A percentile compares a stretch with the other conserved stretches of the same genome.
Conservation (phyloP, 2,113 vertebrate species). For the Promerops cafer region DNA sequence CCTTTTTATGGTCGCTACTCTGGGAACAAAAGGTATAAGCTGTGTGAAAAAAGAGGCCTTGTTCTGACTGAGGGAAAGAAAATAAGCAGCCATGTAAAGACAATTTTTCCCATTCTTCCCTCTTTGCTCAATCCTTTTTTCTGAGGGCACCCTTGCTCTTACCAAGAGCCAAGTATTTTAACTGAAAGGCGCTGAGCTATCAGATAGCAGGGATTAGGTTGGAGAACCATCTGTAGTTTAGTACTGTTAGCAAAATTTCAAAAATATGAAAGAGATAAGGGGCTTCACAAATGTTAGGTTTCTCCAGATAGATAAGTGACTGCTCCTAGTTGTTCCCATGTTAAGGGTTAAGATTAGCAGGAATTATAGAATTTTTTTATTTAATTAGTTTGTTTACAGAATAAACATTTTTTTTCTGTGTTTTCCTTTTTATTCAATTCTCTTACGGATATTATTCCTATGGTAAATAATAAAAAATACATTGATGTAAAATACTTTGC, state of each 20-base stretch:
- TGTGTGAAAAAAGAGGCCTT: background rate
- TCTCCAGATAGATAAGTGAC: background rate
- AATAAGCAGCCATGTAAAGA: background rate
- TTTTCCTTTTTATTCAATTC: background rate
- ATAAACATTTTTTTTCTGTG: background rate
- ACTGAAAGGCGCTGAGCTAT: background rate
- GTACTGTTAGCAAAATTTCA: background rate
- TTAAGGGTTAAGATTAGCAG: background rate
- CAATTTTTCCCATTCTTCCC: background rate
- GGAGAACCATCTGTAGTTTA: background rate
- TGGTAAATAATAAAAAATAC: background rate
- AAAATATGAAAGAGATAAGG: background rate
- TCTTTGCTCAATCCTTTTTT: background rate
- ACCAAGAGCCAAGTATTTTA: background rate
- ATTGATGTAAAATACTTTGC: background rate
- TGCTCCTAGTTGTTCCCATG: background rate
- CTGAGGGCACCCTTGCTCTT: background rate
- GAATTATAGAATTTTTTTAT: background rate
- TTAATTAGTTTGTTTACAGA: background rate
- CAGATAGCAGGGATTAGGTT: background rate
- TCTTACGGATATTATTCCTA: background rate
- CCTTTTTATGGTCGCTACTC: background rate
- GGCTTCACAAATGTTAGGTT: rapidly evolving
- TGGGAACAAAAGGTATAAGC: background rate
- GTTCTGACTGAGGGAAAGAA: background rate